Conservation (phyloP, 2,888 invertebrate genomes). For the Trimorus sp. region DNA sequence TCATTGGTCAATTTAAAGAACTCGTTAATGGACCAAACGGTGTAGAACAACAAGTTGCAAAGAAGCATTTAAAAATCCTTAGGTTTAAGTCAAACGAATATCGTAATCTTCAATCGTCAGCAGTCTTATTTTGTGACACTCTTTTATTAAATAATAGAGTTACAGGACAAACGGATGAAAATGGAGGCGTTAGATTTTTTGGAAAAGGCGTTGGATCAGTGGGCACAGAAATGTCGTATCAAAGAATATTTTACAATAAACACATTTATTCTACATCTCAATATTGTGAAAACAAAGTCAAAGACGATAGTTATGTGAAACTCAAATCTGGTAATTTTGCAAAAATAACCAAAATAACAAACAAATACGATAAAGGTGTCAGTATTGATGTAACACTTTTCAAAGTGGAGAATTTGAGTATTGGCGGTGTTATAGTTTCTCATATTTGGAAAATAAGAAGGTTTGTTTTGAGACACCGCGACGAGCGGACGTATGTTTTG, state of each 20-base stretch:
- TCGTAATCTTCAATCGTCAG: background rate
- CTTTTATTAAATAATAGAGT: constrained; percentile 8
- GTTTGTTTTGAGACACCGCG: too few species aligned
- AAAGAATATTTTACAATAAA: constrained; percentile 12
- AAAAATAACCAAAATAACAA: constrained; percentile 10
- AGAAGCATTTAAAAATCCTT: constrained; percentile 27
- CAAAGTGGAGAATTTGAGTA: background rate
- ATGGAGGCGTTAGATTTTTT: constrained; percentile 5
- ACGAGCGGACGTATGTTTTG: too few species aligned
- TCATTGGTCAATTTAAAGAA: constrained; percentile 39
- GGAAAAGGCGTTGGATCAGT: background rate
- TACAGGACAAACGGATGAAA: constrained; percentile 3
- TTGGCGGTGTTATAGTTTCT: constrained; percentile 1
- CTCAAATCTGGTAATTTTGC: constrained; percentile 14
- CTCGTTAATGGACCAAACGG: constrained; percentile 49
- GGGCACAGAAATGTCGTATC: constrained; percentile 1
- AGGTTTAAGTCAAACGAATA: background rate
- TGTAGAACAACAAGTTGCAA: constrained; percentile 41
- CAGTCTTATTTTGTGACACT: background rate
- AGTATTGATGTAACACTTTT: constrained; percentile 4
- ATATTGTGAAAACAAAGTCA: constrained; percentile 14
- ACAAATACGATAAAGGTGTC: constrained; percentile 2
- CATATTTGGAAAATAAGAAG: constrained; percentile 17
- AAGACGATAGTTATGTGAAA: constrained; percentile 9
- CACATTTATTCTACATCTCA: constrained; percentile 1